phyloP scores from a whole-genome alignment of 1,140 invertebrate species.

The Tetragonula clypearis region DNA sequence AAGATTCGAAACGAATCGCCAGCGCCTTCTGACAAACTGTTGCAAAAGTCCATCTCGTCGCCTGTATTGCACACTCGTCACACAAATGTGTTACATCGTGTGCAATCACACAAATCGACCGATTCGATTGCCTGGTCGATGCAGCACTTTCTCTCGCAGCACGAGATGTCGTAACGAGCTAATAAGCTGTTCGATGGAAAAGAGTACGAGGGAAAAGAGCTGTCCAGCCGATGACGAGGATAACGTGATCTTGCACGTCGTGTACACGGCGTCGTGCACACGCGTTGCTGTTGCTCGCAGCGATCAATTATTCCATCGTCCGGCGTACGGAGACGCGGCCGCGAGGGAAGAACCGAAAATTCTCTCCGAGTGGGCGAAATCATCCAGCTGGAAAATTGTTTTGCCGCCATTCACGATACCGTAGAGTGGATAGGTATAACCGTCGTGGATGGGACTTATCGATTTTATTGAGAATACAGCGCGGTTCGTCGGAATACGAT shows the following conservation, averaged over 20 bases:
- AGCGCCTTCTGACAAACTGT: background rate
- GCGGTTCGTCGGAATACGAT: conserved; percentile 39
- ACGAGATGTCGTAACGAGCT: background rate
- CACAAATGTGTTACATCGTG: background rate
- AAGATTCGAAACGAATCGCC: conserved; percentile 25
- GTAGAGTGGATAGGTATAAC: conserved; percentile 52
- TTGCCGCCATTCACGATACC: conserved; percentile 59
- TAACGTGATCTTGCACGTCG: background rate
- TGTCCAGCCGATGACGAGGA: background rate
- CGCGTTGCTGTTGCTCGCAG: conserved; percentile 17
- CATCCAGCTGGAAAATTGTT: conserved; percentile 67
- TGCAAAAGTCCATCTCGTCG: background rate
- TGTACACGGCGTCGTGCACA: background rate
- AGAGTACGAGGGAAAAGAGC: background rate
- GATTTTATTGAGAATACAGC: conserved; percentile 67
- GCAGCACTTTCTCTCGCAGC: background rate
- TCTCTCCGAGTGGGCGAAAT: conserved; percentile 61
- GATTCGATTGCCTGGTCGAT: background rate
- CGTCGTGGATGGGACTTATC: conserved; percentile 64
- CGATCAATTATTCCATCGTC: conserved; percentile 59
- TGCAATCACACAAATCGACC: background rate
- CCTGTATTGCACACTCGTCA: no score
- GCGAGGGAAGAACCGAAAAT: conserved; percentile 50
- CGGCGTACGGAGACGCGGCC: conserved; percentile 12
- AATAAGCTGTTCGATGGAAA: background rate